Percentiles rank a stretch among this genome's conserved stretches.
These are phyloP conservation scores for Macrotus californicus DNA, from an alignment of 2,113 vertebrate species.

Conservation along the genomic window DNA sequence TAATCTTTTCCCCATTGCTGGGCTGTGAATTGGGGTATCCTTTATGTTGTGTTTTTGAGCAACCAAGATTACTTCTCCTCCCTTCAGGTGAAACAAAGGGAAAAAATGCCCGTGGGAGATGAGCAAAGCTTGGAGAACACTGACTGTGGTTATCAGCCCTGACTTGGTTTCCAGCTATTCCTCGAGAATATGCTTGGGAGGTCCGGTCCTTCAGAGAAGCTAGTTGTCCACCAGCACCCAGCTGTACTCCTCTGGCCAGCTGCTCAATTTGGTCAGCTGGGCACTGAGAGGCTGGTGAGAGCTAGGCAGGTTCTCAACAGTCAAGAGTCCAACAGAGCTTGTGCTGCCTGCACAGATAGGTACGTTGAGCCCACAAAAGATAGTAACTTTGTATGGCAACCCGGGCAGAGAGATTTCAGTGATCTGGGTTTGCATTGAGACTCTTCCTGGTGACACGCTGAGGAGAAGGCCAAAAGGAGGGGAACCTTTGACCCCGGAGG, in stretches of 20 bases:
- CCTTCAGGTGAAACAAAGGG: background rate
- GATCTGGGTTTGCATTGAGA: background rate
- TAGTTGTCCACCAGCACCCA: background rate
- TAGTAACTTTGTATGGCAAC: rapidly evolving
- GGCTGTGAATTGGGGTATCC: conserved; percentile 26
- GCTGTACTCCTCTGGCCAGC: background rate
- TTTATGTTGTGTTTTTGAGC: conserved; percentile 6
- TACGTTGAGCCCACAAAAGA: background rate
- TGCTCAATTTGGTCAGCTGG: background rate
- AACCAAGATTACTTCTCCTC: background rate
- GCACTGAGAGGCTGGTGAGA: background rate
- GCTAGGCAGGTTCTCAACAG: rapidly evolving
- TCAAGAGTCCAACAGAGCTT: background rate
- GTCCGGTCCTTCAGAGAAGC: background rate
- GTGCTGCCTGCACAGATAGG: background rate
- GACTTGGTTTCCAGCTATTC: background rate
- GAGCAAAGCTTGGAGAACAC: background rate
- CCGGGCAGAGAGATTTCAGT: background rate
- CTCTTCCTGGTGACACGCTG: background rate
- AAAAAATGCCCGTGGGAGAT: background rate
- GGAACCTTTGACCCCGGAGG: background rate
- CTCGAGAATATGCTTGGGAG: rapidly evolving
- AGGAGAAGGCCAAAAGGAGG: background rate
- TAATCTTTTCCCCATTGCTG: background rate
- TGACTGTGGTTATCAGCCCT: background rate